Evolutionary conservation across 1,140 invertebrate genomes (phyloP).

Genomic region (Drosophila virilis): DNA sequence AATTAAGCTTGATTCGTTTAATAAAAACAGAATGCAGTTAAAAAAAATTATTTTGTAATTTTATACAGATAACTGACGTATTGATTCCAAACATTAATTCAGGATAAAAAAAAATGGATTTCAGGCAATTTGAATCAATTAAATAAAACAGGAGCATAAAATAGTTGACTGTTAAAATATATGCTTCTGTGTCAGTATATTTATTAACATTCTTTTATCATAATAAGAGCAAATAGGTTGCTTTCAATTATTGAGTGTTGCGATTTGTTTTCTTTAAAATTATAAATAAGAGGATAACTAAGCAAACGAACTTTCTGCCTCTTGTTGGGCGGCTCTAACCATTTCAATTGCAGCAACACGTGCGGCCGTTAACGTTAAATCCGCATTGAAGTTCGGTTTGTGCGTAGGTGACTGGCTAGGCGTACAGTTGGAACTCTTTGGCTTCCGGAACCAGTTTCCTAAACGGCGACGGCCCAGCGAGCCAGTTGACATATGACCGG

Average conservation of each 20-base stretch:
- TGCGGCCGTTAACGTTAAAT: slow-evolving; percentile 64
- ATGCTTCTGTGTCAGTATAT: slow-evolving; percentile 13
- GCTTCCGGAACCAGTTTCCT: slow-evolving; percentile 83
- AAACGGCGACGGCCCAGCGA: slow-evolving; percentile 76
- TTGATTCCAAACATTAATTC: not conserved
- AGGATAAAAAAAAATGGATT: not conserved
- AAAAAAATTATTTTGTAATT: no score
- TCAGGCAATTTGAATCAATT: no score
- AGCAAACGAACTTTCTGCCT: slow-evolving; percentile 42
- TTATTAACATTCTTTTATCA: slow-evolving; percentile 43
- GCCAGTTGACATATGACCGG: slow-evolving; percentile 61
- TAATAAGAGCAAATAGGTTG: slow-evolving; percentile 35
- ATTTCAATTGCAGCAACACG: slow-evolving; percentile 69
- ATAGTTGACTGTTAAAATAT: slow-evolving; percentile 7
- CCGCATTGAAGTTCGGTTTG: slow-evolving; percentile 71
- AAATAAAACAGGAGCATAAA: slow-evolving; percentile 35
- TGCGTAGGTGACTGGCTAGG: slow-evolving; percentile 84
- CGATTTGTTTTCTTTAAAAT: not conserved
- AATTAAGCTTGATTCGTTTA: no score
- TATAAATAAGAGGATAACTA: slow-evolving; percentile 29
- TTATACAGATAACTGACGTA: no score
- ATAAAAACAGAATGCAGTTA: no score
- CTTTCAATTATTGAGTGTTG: slow-evolving; percentile 3
- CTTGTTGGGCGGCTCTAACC: slow-evolving; percentile 47
- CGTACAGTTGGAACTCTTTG: slow-evolving; percentile 81